Base-by-base conservation (phyloP, 2,113 vertebrate genomes). In the Ptilonorhynchus violaceus region DNA sequence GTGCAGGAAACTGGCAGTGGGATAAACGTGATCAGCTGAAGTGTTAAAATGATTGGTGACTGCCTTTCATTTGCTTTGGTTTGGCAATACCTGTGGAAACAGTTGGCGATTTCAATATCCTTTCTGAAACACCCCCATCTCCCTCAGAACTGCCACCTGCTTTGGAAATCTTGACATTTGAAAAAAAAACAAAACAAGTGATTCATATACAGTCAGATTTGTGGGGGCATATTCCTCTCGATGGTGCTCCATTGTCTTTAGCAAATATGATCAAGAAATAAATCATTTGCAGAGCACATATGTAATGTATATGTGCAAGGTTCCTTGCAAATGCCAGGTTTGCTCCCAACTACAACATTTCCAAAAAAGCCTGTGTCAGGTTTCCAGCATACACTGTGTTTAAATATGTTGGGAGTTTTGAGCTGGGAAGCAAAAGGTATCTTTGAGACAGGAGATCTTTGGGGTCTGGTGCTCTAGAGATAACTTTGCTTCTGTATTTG, bases 111-210 rank as follows among this genome's bases (percentile, higher is more conserved):
- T 95, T 62, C 76, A 68, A 0, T 50, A 52, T 35, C 7, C 1
- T 53, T 91, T 58, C 87, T 85, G 67, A 66, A 94, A 95, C 58
- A 76, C 27, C 62, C 28, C 33, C 9, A 7, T 86, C 67, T 93
- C 63, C 33, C 30, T 62, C 58, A 69, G 37, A 85, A 69, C 55
- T 53, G 66, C 88, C 87, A 89, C 88, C 66, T 90, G 55, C 44
- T 88, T 89, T 87, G 73, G 52, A 80, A 95, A 91, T 72, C 76
- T 88, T 92, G 74, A 58, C 72, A 58, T 94, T 88, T 94, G 72
- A 46, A 75, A 20, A 35, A 47, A 79, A 72, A 47, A 2, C 21
- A 46, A 85, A 88, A 55, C 8, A 37, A 23, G 20, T 74, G 85
- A 90, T 74, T 94, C 37, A 80, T 46, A 83, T 66, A 27, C 62